Conservation (phyloP, 1,140 invertebrate genomes). For the Melitaea cinxia region DNA sequence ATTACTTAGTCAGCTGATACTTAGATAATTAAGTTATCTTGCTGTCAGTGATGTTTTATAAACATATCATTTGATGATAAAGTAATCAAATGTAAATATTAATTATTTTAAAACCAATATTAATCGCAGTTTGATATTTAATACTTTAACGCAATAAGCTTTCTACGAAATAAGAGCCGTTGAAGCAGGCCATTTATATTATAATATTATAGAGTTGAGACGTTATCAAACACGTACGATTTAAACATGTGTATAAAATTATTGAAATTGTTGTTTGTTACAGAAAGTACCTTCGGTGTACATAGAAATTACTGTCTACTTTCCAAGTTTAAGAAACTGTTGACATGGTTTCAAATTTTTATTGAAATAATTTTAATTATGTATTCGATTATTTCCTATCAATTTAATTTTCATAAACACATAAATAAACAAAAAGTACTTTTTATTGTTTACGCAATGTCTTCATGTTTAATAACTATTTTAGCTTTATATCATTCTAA, state of each 20-base stretch:
- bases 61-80: no score
- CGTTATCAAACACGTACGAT: background rate
- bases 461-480: conserved; percentile 4
- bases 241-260: conserved; percentile 16
- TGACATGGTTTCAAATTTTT: conserved; percentile 11
- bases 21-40: no score
- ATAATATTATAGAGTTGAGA: background rate
- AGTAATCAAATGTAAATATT: no score
- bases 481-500: conserved; percentile 28
- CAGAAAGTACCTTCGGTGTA: conserved; percentile 16
- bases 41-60: no score
- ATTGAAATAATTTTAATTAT: conserved; percentile 4
- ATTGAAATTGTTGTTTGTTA: conserved; percentile 1
- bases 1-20: no score
- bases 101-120: background rate
- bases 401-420: no score
- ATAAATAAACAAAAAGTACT: background rate
- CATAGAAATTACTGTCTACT: conserved; percentile 15
- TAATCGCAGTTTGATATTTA: background rate
- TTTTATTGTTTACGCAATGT: no score
- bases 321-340: background rate
- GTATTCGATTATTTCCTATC: background rate
- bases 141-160: background rate
- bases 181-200: background rate
- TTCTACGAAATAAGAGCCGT: conserved; percentile 1